Percentiles rank a stretch among this genome's conserved stretches.
Conservation (phyloP, 2,113 vertebrate genomes). For the Procavia capensis region DNA sequence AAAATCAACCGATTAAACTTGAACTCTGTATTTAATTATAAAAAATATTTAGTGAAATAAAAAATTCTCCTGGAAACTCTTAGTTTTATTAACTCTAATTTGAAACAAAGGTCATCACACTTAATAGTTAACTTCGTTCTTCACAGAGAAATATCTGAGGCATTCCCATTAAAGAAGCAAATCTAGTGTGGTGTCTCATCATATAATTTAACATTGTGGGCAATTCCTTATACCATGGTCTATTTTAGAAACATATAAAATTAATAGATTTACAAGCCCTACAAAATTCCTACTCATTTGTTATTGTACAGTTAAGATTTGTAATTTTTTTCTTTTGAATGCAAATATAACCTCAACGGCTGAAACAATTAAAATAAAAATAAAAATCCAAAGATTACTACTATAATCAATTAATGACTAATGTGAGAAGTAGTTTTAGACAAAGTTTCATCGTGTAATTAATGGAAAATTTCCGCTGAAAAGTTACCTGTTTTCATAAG, state of each 20-base stretch:
- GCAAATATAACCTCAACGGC: constrained; percentile 37
- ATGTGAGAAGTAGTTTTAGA: background rate
- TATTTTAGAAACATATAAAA: background rate
- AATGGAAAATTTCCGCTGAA: background rate
- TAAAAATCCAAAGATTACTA: background rate
- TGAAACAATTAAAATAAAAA: background rate
- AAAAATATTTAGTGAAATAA: background rate
- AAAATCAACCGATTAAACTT: background rate
- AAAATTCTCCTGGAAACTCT: background rate
- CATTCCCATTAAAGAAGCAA: background rate
- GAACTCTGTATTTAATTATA: background rate
- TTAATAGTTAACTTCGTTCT: background rate
- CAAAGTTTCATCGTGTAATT: background rate
- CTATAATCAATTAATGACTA: background rate
- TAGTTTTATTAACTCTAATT: background rate
- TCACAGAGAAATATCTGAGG: background rate
- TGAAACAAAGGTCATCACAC: background rate
- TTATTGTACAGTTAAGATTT: constrained; percentile 52
- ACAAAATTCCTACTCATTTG: constrained; percentile 16
- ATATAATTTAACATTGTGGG: background rate
- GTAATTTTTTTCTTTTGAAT: constrained; percentile 44
- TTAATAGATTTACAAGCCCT: background rate
- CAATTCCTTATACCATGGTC: background rate
- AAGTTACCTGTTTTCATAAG: background rate
- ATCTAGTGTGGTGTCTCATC: background rate